These are phyloP conservation scores for Acanthopagrus latus DNA, from an alignment of 2,797 vertebrate species.

Conservation along the genomic window DNA sequence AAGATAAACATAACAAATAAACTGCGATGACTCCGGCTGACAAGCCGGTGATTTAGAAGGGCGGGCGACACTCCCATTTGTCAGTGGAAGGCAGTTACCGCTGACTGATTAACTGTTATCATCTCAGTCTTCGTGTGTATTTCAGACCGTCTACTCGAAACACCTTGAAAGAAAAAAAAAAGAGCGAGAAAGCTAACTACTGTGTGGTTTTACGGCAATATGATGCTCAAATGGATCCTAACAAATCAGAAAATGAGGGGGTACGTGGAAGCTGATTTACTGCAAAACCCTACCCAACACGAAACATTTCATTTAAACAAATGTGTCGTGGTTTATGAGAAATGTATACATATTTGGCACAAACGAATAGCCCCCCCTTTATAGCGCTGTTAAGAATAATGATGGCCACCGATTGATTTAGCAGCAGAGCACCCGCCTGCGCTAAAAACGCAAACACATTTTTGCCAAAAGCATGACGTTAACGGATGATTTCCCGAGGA, in stretches of 20 bases:
- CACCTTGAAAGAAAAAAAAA: neutral
- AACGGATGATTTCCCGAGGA: conserved; percentile 69
- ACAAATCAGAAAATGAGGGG: conserved; percentile 45
- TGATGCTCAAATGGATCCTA: conserved; percentile 44
- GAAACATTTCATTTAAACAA: conserved; percentile 13
- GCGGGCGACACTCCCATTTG: conserved; percentile 1
- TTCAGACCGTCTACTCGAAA: conserved; percentile 11
- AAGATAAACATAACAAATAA: conserved; percentile 69
- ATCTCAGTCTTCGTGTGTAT: conserved; percentile 9
- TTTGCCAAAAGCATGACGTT: conserved; percentile 60
- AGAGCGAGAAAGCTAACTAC: conserved; percentile 31
- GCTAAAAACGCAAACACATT: conserved; percentile 56
- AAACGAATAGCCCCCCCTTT: conserved; percentile 52
- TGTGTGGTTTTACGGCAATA: conserved; percentile 30
- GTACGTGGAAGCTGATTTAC: conserved; percentile 26
- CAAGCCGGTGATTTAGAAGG: conserved; percentile 31
- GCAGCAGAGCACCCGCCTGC: conserved; percentile 58
- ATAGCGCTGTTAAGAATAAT: conserved; percentile 62
- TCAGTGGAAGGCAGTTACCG: conserved; percentile 27
- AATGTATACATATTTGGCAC: conserved; percentile 38
- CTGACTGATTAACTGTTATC: conserved; percentile 49
- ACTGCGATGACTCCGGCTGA: conserved; percentile 64
- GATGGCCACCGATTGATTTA: conserved; percentile 56
- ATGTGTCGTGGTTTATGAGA: conserved; percentile 37
- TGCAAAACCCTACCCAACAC: conserved; percentile 19